phyloP scores from a whole-genome alignment of 2,113 vertebrate species.

The Apeltes quadracus region DNA sequence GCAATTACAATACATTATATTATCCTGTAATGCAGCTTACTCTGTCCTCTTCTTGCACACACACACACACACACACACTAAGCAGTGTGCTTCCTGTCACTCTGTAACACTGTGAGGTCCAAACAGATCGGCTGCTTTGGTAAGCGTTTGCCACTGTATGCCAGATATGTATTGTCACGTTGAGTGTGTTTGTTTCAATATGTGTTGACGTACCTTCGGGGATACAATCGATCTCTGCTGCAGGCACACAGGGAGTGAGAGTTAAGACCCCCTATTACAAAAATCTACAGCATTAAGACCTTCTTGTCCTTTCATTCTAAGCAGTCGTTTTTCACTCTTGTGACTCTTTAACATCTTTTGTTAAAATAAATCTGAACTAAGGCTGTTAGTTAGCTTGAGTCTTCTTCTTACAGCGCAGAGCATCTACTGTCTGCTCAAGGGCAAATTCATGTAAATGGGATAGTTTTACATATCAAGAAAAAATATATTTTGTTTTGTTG shows the following conservation, averaged over 20 bases:
- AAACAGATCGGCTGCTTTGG: constrained; percentile 62
- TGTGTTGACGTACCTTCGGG: constrained; percentile 29
- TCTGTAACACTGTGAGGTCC: constrained; percentile 53
- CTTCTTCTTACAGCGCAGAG: neutral
- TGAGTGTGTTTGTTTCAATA: neutral
- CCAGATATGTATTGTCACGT: constrained; percentile 36
- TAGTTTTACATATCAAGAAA: neutral
- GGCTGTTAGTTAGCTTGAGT: neutral
- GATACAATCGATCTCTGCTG: constrained; percentile 53
- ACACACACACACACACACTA: neutral
- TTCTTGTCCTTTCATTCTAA: constrained; percentile 9
- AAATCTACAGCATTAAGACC: constrained; percentile 2
- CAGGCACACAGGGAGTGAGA: constrained; percentile 26
- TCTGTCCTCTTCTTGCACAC: neutral
- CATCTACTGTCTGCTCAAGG: neutral
- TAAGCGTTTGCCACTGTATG: constrained; percentile 25
- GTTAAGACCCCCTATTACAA: constrained; percentile 29
- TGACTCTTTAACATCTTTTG: neutral
- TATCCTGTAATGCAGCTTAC: neutral
- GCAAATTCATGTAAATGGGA: neutral
- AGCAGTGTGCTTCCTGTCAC: constrained; percentile 37
- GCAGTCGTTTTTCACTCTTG: constrained; percentile 1
- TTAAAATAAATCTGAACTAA: neutral
- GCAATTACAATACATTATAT: neutral
- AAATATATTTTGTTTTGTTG: neutral